Conservation (phyloP, 2,888 invertebrate species). For the Podabrus alpinus region DNA sequence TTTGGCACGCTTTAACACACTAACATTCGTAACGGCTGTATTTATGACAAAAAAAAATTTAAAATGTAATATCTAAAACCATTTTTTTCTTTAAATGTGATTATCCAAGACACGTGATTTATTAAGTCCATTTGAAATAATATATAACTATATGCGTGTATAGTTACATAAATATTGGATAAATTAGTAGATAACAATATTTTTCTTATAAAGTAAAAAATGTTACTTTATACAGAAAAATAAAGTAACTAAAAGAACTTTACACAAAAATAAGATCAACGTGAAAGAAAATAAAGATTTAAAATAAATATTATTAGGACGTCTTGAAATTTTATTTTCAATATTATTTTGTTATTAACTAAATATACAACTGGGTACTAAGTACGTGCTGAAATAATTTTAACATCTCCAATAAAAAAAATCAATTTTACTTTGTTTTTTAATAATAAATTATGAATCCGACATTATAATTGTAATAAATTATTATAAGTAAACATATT, state of each 20-base stretch:
- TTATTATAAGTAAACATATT: no score
- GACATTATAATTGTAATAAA: no score
- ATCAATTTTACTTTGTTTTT: no score
- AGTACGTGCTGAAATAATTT: no score
- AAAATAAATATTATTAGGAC: neutral
- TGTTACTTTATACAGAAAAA: neutral
- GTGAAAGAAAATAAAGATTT: neutral
- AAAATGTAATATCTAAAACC: neutral
- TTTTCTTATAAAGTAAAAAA: neutral
- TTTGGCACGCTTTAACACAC: slow-evolving; percentile 23
- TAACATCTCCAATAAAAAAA: no score
- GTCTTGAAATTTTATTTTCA: no score
- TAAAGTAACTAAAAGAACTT: neutral
- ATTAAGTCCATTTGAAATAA: neutral
- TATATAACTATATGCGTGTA: neutral
- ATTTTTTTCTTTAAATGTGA: neutral
- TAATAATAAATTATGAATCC: no score
- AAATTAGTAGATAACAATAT: neutral
- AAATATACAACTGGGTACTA: no score
- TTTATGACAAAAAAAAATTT: slow-evolving; percentile 12
- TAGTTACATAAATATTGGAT: neutral
- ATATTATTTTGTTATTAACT: no score
- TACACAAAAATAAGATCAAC: neutral
- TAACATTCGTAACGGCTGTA: slow-evolving; percentile 22
- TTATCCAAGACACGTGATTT: neutral